Base-by-base conservation (phyloP, 2,113 vertebrate genomes). In the Larimichthys polyactis region DNA sequence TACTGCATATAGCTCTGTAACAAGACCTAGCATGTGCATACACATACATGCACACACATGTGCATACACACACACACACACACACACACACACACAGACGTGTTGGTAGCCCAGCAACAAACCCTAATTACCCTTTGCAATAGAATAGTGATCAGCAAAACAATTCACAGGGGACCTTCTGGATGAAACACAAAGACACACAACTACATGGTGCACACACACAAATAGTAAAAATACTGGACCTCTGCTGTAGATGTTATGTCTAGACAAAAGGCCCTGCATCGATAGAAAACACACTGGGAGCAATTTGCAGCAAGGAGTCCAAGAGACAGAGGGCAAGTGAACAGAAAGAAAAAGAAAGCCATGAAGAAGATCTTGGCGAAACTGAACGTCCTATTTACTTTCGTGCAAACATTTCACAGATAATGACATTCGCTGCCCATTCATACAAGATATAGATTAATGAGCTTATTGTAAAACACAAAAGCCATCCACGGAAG, bases 31-130 rank as follows among this genome's bases (percentile, higher is more conserved):
- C 15, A 27, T 44, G n/a, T 9, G 24, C 24, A 54, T 36, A 40
- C 36, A 40, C 36, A 40, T 9, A 40, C 36, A 40, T 9, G 7
- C 36, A n/a, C 69, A 24, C 27, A 49, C 9, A 48, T 6, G 58
- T 20, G 32, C 24, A 20, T n/a, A 48, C 9, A 48, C 9, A 63
- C 20, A 44, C 24, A 49, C n/a, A 16, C 15, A 71, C 19, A 22
- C n/a, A 48, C 9, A 48, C 9, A 63, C 20, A 44, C 24, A 49
- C n/a, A 16, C 15, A 71, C 19, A 22, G 14, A 16, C n/a, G 51
- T 64, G 24, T 43, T 49, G 22, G 86, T 89, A 85, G 64, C 84
- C 70, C 74, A 63, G 87, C 89, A 92, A 89, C 81, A 85, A 77
- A 71, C 79, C 72, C 57, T 79, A 86, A 90, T 89, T 84, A 84